phyloP scores from a whole-genome alignment of 2,888 invertebrate genomes.

The Thysanoteuthis rhombus region DNA sequence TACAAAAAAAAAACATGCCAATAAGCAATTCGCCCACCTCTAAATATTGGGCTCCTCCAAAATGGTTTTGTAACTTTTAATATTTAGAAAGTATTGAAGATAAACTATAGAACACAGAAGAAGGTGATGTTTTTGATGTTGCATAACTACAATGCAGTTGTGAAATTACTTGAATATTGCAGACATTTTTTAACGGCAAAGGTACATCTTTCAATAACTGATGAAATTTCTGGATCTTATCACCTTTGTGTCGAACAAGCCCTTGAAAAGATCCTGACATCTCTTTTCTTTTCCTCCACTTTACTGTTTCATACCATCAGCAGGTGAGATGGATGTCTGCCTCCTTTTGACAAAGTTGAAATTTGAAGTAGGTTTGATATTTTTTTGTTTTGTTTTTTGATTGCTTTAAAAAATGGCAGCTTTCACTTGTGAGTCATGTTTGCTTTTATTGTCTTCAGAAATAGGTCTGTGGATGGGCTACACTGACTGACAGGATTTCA shows the following conservation, averaged over 20 bases:
- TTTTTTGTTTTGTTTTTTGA: not conserved
- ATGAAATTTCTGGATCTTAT: not conserved
- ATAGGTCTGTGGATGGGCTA: not conserved
- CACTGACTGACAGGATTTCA: not conserved
- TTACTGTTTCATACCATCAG: not conserved
- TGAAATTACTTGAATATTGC: no score
- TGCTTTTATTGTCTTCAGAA: not conserved
- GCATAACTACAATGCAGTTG: no score
- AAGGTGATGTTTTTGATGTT: no score
- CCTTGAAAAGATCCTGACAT: not conserved
- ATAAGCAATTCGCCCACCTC: no score
- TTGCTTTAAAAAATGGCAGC: not conserved
- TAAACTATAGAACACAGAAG: no score
- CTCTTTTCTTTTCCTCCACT: not conserved
- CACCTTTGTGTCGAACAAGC: not conserved
- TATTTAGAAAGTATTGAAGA: no score
- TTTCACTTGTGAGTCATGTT: not conserved
- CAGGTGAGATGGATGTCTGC: not conserved
- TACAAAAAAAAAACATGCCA: no score
- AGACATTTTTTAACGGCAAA: no score
- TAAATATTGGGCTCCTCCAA: no score
- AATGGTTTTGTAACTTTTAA: no score
- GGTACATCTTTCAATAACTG: no score
- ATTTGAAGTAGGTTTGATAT: not conserved
- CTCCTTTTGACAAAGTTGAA: not conserved